These are phyloP conservation scores for Parus major DNA, from an alignment of 2,113 vertebrate genomes.

Conservation along the genomic window DNA sequence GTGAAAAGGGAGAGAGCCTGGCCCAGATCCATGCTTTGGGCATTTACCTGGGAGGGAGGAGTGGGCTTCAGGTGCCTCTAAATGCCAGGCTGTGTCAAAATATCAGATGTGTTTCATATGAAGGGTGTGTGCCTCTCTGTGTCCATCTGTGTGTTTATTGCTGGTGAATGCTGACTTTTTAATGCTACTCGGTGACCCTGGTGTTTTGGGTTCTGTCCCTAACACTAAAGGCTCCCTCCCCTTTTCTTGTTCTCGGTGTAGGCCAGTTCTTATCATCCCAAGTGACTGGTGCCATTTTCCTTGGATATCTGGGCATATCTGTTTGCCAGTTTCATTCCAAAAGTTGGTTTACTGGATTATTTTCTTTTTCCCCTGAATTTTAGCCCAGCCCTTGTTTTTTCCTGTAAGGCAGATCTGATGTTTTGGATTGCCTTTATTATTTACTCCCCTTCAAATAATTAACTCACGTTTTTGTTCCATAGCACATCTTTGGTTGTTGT, in stretches of 20 bases:
- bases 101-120: background rate
- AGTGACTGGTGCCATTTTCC: background rate
- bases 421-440: background rate
- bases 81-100: background rate
- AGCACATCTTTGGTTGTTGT: background rate
- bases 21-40: rapidly evolving
- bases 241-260: background rate
- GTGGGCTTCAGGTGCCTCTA: background rate
- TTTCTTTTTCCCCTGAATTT: background rate
- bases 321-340: background rate
- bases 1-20: background rate
- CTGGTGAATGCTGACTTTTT: rapidly evolving
- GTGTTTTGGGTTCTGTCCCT: background rate
- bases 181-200: background rate
- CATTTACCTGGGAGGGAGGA: rapidly evolving
- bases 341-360: background rate
- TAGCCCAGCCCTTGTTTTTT: background rate
- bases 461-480: background rate
- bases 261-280: background rate
- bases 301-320: background rate
- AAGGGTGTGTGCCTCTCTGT: background rate
- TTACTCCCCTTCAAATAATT: background rate
- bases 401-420: background rate
- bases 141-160: background rate
- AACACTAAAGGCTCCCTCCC: background rate